Conservation (phyloP, 2,888 invertebrate genomes). For the Boloria selene region DNA sequence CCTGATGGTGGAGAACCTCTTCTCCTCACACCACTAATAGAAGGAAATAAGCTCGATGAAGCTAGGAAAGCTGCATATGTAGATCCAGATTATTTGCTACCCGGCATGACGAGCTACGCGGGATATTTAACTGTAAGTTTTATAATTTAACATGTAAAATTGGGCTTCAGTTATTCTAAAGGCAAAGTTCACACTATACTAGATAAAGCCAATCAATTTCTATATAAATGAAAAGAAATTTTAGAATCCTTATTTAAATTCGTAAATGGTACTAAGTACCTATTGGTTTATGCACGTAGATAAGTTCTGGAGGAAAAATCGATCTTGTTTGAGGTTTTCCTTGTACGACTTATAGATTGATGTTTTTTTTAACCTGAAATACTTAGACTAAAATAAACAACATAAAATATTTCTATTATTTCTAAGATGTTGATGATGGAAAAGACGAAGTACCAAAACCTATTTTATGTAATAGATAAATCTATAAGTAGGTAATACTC, state of each 20-base stretch:
- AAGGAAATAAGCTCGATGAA: conserved; percentile 74
- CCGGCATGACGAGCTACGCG: conserved; percentile 76
- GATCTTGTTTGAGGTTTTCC: background rate
- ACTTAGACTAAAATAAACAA: no score
- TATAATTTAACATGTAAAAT: background rate
- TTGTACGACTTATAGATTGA: background rate
- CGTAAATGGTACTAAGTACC: background rate
- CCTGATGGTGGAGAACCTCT: conserved; percentile 78
- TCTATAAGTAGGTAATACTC: no score
- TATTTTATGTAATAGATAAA: no score
- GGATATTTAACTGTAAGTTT: conserved; percentile 71
- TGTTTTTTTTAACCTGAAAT: no score
- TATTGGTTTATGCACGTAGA: background rate
- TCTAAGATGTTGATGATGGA: no score
- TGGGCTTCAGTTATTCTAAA: no score
- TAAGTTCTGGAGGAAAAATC: background rate
- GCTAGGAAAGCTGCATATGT: conserved; percentile 74
- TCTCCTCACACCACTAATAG: conserved; percentile 80
- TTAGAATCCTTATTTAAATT: background rate
- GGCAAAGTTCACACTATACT: no score
- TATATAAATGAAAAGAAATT: background rate
- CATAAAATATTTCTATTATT: no score
- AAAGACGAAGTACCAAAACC: no score
- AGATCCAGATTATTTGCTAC: conserved; percentile 62
- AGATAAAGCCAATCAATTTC: background rate